Base-by-base conservation (phyloP, 2,888 invertebrate species). In the Pemphredon lugubris region DNA sequence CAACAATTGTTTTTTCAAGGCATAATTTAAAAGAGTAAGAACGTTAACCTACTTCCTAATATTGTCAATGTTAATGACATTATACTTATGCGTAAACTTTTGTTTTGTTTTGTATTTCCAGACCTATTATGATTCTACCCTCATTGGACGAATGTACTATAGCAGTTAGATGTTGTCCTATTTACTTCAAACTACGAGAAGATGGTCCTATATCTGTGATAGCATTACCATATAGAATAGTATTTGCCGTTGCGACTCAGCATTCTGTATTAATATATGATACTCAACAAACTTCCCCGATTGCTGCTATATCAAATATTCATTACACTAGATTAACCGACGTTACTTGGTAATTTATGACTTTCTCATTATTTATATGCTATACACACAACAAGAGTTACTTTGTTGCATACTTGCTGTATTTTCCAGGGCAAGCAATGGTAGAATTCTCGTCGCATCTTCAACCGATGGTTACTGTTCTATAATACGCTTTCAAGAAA, bases 401-500 rank as follows among this genome's bases (percentile, higher is more conserved):
- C 5, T 34, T 50, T 26, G 26, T 7, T 5, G 26, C 26, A 4
- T 23, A 23, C 0, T 37, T 26, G 9, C 40, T 13, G 11, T 40
- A 9, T 30, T 72, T 18, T 79, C 1, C 59, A 93, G 93, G 93
- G 96, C 97, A 0, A 90, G 91, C 9, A 95, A 97, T 91, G 97
- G 97, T 0, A 90, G 91, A 65, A 90, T 95, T 57, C 90, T 97
- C 63, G 91, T 95, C 4, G 94, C 95, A 0, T 95, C 96, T 2
- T 97, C 97, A 11, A 95, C 96, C 0, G 97, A 98, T 90, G 97
- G 97, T 1, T 98, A 95, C 88, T 96, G 96, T 88, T 95, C 97
- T 0, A 91, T 97, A 54, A 92, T 97, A 18, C 93, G 94, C n/a
- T 96, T 97, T 89, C 92, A 92, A 30, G 90, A 92, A 5, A 92